Conservation (phyloP, 2,888 invertebrate species). For the Drosophila niveifrons region DNA sequence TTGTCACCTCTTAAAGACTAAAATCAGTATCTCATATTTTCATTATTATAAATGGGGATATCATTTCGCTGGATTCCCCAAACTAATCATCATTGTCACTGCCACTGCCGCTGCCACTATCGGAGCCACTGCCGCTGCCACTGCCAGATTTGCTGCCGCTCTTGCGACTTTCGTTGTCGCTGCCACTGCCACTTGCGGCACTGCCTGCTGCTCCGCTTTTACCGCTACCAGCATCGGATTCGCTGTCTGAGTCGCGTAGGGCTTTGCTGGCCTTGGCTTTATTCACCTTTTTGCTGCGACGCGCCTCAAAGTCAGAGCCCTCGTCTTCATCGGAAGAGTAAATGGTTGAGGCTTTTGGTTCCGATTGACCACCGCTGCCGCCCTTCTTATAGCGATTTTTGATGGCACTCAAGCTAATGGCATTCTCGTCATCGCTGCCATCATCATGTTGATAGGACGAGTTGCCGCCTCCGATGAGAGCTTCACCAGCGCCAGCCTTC, state of each 20-base stretch:
- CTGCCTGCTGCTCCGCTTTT: slow-evolving; percentile 68
- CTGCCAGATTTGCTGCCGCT: slow-evolving; percentile 57
- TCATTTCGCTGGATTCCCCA: neutral
- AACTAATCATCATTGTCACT: slow-evolving; percentile 65
- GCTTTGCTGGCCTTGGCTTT: slow-evolving; percentile 92
- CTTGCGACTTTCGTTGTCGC: slow-evolving; percentile 63
- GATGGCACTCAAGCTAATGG: slow-evolving; percentile 96
- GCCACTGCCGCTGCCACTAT: slow-evolving; percentile 53
- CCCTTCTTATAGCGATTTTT: slow-evolving; percentile 96
- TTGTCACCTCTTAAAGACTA: neutral
- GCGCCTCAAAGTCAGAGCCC: slow-evolving; percentile 92
- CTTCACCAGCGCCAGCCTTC: slow-evolving; percentile 84
- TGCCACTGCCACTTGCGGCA: slow-evolving; percentile 52
- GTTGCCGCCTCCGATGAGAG: slow-evolving; percentile 79
- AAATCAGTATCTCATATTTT: no score
- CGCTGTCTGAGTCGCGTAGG: slow-evolving; percentile 91
- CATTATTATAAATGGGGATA: no score
- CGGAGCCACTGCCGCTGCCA: slow-evolving; percentile 53
- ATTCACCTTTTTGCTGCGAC: slow-evolving; percentile 90
- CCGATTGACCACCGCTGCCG: slow-evolving; percentile 62
- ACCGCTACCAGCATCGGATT: slow-evolving; percentile 82
- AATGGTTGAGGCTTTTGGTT: slow-evolving; percentile 88
- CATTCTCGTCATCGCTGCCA: slow-evolving; percentile 97
- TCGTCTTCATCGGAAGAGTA: slow-evolving; percentile 94
- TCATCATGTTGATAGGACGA: slow-evolving; percentile 88